Conservation (phyloP, 2,797 vertebrate genomes). For the Mastacembelus armatus region DNA sequence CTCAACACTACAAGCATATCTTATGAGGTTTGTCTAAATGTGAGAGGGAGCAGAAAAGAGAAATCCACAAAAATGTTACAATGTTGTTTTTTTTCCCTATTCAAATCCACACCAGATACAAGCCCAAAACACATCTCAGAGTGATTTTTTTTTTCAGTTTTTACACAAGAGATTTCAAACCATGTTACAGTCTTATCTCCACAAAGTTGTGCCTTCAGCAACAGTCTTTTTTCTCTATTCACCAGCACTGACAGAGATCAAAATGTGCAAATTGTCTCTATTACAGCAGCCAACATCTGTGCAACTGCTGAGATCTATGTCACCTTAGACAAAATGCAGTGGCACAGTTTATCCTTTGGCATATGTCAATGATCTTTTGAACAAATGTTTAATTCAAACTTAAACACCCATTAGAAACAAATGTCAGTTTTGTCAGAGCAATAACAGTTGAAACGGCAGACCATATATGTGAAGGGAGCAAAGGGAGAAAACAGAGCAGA, state of each 20-base stretch:
- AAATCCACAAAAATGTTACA: conserved; percentile 62
- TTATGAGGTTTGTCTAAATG: conserved; percentile 85
- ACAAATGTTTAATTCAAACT: conserved; percentile 67
- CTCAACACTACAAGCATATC: conserved; percentile 88
- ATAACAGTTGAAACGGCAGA: conserved; percentile 45
- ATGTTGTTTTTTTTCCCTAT: conserved; percentile 34
- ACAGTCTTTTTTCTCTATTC: conserved; percentile 51
- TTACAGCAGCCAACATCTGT: conserved; percentile 69
- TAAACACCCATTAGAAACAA: conserved; percentile 61
- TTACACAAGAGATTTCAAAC: conserved; percentile 50
- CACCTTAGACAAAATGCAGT: conserved; percentile 47
- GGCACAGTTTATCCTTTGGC: conserved; percentile 53
- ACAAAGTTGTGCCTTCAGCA: conserved; percentile 65
- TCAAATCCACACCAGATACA: conserved; percentile 52
- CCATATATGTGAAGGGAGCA: conserved; percentile 55
- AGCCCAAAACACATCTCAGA: conserved; percentile 45
- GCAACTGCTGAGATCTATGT: conserved; percentile 53
- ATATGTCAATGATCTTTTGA: conserved; percentile 29
- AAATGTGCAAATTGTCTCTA: conserved; percentile 62
- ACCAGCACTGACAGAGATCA: conserved; percentile 61
- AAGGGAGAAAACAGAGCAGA: conserved; percentile 41
- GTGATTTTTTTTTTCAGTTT: conserved; percentile 21
- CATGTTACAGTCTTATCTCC: conserved; percentile 59
- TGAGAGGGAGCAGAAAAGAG: conserved; percentile 69
- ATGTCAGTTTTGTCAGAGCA: conserved; percentile 67